A percentile compares a stretch with the other conserved stretches of the same genome.
Evolutionary conservation across 1,140 invertebrate genomes (phyloP).

Genomic region (Piezodorus guildinii): DNA sequence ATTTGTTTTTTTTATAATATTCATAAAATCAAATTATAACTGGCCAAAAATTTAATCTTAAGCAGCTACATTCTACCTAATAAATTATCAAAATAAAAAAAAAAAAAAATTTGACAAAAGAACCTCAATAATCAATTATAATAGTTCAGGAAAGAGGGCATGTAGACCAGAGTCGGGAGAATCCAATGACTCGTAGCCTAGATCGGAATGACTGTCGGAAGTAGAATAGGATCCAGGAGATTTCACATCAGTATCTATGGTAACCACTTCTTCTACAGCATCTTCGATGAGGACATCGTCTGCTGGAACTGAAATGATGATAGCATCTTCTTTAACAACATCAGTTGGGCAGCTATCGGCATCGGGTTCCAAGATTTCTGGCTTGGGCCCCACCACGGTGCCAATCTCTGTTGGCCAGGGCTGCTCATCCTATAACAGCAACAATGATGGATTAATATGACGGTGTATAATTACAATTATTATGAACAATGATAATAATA

Average conservation of each 20-base stretch:
- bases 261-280: constrained; percentile 21
- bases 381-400: constrained; percentile 60
- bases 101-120: no score
- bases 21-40: no score
- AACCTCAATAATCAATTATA: constrained; percentile 6
- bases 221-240: background rate
- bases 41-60: no score
- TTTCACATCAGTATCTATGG: background rate
- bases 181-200: constrained; percentile 28
- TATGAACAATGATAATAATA: no score
- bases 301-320: background rate
- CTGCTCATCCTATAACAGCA: background rate
- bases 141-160: constrained; percentile 25
- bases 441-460: no score
- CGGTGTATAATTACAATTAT: no score
- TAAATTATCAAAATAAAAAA: no score
- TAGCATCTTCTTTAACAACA: background rate
- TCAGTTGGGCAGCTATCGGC: background rate
- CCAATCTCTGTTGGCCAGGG: no score
- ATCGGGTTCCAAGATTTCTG: constrained; percentile 64
- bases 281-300: constrained; percentile 21
- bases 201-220: constrained; percentile 22
- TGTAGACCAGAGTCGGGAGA: constrained; percentile 22
- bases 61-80: no score
- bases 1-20: no score